Evolutionary conservation across 2,113 vertebrate species (phyloP), one percentile per base, ranked within the genome.

Genomic region (Megaptera novaeangliae): DNA sequence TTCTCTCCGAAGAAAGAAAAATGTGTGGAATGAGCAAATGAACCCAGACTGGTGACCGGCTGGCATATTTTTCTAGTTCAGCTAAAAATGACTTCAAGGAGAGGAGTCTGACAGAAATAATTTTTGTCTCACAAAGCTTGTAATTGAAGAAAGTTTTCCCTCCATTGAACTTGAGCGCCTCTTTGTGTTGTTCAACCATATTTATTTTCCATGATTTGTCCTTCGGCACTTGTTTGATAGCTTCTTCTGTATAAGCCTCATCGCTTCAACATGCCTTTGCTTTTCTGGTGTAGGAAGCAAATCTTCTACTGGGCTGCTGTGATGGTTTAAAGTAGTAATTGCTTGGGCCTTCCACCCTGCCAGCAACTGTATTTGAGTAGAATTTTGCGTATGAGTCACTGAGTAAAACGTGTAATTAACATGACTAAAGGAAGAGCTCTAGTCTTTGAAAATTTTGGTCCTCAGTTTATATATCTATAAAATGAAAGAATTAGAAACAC

Each of bases 381-480:
- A 97, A 71, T 91, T 97, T 68, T 90, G 90, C 31, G 1, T 97
- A 63, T 95, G 92, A 98, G 64, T 95, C 95, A 95, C 80, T 39
- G 64, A 88, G 59, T 55, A 59, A 55, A 97, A 89, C 27, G 44
- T 87, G 29, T 96, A 97, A 97, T 97, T 98, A 97, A 68, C 64
- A n/a, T 77, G 84, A 92, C 74, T 96, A 18, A 94, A 89, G 57
- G 68, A 74, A 89, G 78, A 97, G 55, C 74, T 84, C 41, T 52
- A 82, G 90, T 93, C 82, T 97, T 86, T 97, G 92, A 97, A 97
- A 92, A 92, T 52, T 64, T 34, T 91, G 55, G 4, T 77, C 7
- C 41, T 96, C 21, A 12, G 29, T 96, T 88, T 95, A 66, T 83
- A 15, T 59, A 83, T 36, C 81, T 78, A 72, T 94, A 93, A 93